Evolutionary conservation across 2,113 vertebrate species (phyloP).

Genomic region (Austrofundulus limnaeus): DNA sequence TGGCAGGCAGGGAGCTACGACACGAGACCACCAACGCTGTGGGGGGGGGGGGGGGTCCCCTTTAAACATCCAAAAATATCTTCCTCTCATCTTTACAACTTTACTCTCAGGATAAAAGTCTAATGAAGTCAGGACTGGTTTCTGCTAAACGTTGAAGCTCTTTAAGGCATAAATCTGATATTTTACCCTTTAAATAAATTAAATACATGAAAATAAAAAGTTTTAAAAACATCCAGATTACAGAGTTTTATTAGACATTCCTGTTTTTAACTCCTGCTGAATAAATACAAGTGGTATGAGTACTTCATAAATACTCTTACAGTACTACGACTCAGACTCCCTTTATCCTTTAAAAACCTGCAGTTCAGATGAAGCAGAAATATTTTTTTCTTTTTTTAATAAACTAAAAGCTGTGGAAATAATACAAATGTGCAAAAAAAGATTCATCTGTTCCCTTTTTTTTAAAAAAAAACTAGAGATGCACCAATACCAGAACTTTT

Average conservation of each 20-base stretch:
- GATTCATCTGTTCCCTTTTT: too few species aligned
- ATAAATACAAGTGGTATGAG: slow-evolving; percentile 26
- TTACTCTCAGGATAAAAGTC: too few species aligned
- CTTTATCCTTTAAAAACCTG: too few species aligned
- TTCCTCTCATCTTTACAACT: too few species aligned
- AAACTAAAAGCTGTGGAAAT: too few species aligned
- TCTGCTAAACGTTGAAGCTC: not conserved
- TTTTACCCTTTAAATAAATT: slow-evolving; percentile 1
- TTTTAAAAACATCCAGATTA: not conserved
- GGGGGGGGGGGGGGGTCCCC: slow-evolving; percentile 22
- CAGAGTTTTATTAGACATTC: not conserved
- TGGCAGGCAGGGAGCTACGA: slow-evolving; percentile 3
- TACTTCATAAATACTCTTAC: slow-evolving; percentile 33
- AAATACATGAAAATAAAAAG: slow-evolving; percentile 5
- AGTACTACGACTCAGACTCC: too few species aligned
- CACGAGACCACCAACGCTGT: not conserved
- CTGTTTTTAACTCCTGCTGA: slow-evolving; percentile 21
- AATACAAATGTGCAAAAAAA: too few species aligned
- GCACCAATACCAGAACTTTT: too few species aligned
- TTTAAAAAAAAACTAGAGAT: too few species aligned
- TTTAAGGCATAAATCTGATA: slow-evolving; percentile 49
- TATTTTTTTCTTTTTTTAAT: not conserved
- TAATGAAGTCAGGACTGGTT: too few species aligned
- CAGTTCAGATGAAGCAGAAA: too few species aligned
- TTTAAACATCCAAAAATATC: slow-evolving; percentile 47